Evolutionary conservation across 1,140 invertebrate species (phyloP).

Genomic region (Propsilocerus akamusi): DNA sequence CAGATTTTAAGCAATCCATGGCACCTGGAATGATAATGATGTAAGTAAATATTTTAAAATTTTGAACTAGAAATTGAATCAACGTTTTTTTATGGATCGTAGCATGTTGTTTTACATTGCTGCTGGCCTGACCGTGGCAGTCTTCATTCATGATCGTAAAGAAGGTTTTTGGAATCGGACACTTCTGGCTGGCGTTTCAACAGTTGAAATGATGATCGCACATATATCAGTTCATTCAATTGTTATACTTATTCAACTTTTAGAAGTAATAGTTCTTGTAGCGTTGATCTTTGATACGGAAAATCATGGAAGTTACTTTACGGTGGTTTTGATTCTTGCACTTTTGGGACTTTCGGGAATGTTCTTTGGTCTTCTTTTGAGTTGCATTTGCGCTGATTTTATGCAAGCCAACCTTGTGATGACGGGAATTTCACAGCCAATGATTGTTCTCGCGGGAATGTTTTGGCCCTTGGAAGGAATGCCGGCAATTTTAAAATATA

Average conservation of each 20-base stretch:
- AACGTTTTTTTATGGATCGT: too few relatives aligned
- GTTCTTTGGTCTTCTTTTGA: conserved; percentile 76
- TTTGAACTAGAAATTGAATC: too few relatives aligned
- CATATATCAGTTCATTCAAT: conserved; percentile 77
- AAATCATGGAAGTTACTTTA: conserved; percentile 54
- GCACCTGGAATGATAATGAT: conserved; percentile 54
- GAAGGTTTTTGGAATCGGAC: conserved; percentile 60
- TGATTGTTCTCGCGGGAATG: conserved; percentile 69
- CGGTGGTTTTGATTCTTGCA: conserved; percentile 61
- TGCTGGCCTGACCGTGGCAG: conserved; percentile 68
- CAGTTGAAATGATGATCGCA: conserved; percentile 67
- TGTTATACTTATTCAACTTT: conserved; percentile 73
- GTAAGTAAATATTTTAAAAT: conserved; percentile 26
- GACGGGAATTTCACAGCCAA: conserved; percentile 78
- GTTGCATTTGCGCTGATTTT: conserved; percentile 69
- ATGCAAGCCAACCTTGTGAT: conserved; percentile 77
- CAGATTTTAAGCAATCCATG: conserved; percentile 51
- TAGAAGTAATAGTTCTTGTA: conserved; percentile 65
- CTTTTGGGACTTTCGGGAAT: conserved; percentile 73
- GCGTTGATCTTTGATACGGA: conserved; percentile 66
- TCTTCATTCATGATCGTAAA: conserved; percentile 67
- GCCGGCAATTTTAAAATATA: conserved; percentile 43
- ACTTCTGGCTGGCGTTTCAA: conserved; percentile 64
- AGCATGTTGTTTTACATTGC: conserved; percentile 79
- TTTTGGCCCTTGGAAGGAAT: conserved; percentile 69